Conservation (phyloP, 2,888 invertebrate species). For the Physocephala rufipes region DNA sequence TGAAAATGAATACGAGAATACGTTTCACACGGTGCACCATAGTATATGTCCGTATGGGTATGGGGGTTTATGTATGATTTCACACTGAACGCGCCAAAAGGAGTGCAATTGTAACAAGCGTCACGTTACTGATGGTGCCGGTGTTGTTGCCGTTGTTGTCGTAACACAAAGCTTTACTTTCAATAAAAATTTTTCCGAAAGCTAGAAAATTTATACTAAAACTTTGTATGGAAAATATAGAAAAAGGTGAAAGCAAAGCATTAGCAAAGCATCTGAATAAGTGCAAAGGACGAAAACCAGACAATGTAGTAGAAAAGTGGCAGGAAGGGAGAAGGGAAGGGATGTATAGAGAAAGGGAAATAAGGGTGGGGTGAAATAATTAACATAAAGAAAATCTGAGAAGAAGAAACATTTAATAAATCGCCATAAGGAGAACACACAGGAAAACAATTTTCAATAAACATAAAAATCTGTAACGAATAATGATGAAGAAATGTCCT, state of each 20-base stretch:
- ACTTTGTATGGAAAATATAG: slow-evolving; percentile 58
- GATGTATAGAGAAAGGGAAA: neutral
- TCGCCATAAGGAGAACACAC: neutral
- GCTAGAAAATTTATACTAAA: too few relatives aligned
- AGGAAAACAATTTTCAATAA: slow-evolving; percentile 11
- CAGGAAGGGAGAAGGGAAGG: slow-evolving; percentile 42
- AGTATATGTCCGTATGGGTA: neutral
- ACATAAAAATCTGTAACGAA: neutral
- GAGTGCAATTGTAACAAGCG: neutral
- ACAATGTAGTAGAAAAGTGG: too few relatives aligned
- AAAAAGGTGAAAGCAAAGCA: slow-evolving; percentile 61
- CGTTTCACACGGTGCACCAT: neutral
- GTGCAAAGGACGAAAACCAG: neutral
- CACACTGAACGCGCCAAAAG: neutral
- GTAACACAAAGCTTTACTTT: slow-evolving; percentile 51
- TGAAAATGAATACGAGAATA: neutral
- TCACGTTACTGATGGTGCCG: slow-evolving; percentile 19
- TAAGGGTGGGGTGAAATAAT: too few relatives aligned
- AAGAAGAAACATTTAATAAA: neutral
- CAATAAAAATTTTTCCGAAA: too few relatives aligned
- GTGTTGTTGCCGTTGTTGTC: slow-evolving; percentile 52
- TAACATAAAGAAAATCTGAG: neutral
- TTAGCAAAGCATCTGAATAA: neutral
- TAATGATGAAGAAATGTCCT: neutral
- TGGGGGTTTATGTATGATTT: slow-evolving; percentile 1